phyloP scores from a whole-genome alignment of 2,888 invertebrate genomes.

The Allacma fusca region DNA sequence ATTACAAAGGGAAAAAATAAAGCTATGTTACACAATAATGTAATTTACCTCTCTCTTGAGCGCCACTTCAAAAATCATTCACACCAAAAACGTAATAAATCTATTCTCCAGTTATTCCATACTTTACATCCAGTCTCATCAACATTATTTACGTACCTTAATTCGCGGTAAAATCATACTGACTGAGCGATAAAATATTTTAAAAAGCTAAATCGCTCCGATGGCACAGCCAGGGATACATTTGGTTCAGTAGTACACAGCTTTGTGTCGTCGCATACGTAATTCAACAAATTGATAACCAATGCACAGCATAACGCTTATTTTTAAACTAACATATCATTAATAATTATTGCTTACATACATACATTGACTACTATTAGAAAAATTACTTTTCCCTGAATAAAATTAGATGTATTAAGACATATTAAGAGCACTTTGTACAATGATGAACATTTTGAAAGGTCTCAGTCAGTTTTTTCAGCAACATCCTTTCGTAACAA shows the following conservation, averaged over 20 bases:
- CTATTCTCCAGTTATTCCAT: background rate
- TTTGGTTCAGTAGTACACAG: background rate
- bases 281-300: background rate
- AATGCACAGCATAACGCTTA: conserved; percentile 17
- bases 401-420: background rate
- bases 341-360: background rate
- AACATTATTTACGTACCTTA: background rate
- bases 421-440: conserved; percentile 20
- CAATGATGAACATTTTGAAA: background rate
- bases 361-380: background rate
- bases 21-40: background rate
- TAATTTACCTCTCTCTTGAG: background rate
- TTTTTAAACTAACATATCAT: background rate
- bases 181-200: conserved; percentile 10
- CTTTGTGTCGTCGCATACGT: background rate
- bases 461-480: conserved; percentile 13
- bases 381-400: background rate
- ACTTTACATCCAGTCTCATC: background rate
- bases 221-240: conserved; percentile 6
- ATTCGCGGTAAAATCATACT: background rate
- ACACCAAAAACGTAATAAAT: background rate
- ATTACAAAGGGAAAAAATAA: background rate
- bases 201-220: conserved; percentile 7
- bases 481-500: background rate
- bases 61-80: background rate